Base-by-base conservation (phyloP, 1,140 invertebrate genomes). In the Nomia melanderi region DNA sequence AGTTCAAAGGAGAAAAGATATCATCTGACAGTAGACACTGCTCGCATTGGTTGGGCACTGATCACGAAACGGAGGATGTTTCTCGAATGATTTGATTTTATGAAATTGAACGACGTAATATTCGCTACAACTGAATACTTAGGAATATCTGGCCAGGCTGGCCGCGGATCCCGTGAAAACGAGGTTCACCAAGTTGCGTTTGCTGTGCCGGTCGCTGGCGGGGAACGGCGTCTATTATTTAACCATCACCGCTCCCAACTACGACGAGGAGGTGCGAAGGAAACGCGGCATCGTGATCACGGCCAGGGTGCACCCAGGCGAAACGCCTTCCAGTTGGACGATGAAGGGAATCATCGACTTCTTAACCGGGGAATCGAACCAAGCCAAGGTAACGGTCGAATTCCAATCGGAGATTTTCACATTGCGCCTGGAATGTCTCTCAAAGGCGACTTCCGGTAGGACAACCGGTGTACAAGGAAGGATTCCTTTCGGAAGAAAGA, bases 321-420 rank as follows among this genome's bases (percentile, higher is more conserved):
- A 99, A 92, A 97, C 97, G 29, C 98, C 98, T 54, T 95, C 97
- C 0, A 98, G 97, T 5, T 99, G 97, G 97, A 97, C 98, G 93
- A 98, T 99, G 97, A 98, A 98, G 93, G 98, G 98, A 59, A 95
- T 97, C 67, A 96, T 98, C 91, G 97, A 98, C 89, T 98, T 97
- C 90, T 93, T 99, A 53, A 96, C 97, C 5, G 96, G 97, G 50
- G 96, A 97, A 80, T 94, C 95, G 0, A 94, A 93, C 82, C 94
- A 95, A 85, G 96, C 96, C 3, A 94, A 94, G 86, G 93, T 93
- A 72, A 8, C 5, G 4, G 33, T 36, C 33, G 33, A 5, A 36
- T 36, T 8, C 33, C n/a, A n/a, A n/a, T n/a, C n/a, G n/a, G n/a
- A n/a, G n/a, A n/a, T n/a, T n/a, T n/a, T n/a, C n/a, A n/a, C n/a